Base-by-base conservation (phyloP, 1,140 invertebrate species). In the Diabrotica undecimpunctata region DNA sequence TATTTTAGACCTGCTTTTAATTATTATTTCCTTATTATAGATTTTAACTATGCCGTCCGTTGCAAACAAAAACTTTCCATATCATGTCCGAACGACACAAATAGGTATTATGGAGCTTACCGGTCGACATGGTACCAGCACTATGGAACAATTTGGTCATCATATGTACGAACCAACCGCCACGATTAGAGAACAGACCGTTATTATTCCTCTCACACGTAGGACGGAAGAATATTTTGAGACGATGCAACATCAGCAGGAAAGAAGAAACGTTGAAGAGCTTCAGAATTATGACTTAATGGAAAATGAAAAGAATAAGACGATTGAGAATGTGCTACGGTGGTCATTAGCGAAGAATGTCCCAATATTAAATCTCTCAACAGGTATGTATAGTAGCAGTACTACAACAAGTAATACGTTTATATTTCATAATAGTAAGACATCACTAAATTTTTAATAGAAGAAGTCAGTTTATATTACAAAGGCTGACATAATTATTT, bases 31-130 rank as follows among this genome's bases (percentile, higher is more conserved):
- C 11, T 46, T 38, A 66, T 82, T 83, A 25, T 78, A 94, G 90
- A 79, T 91, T 25, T 75, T 95, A 64, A 93, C 92, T 0, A 79
- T 91, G 67, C 93, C 93, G 14, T 87, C 88, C 8, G 86, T 88
- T 55, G 89, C 90, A 2, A 94, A 94, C 71, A 88, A 88, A 70
- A 93, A 93, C 72, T 94, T 95, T 73, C 93, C 93, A 0, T 95
- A 90, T 76, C 92, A 95, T 74, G 90, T 95, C 0, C 77, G 89
- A 55, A 94, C 92, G 0, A 88, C 90, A 7, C 93, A 95, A 79
- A 88, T 90, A 51, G 86, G 86, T 7, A 81, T 87, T 6, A 87
- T 88, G 84, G 83, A 87, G 77, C 75, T 83, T 56, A 77, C 74
- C 50, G 76, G 77, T 68, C 78, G 79, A 6, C 76, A 79, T 10